A percentile compares a stretch with the other conserved stretches of the same genome.
Conservation (phyloP, 1,140 invertebrate species). For the Colletes latitarsis region DNA sequence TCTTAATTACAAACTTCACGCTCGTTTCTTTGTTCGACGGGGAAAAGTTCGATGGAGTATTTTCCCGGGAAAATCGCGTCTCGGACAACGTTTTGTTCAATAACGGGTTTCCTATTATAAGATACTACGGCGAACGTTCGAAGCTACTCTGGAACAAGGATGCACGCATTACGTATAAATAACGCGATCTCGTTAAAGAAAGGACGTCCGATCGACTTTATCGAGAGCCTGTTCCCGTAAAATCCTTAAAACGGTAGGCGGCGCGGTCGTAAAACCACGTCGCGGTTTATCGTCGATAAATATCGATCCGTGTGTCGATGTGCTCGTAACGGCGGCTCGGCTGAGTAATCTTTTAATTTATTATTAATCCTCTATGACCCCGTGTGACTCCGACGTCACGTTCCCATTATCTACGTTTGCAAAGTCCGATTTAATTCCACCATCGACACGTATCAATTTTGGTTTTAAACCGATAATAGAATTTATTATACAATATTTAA, state of each 20-base stretch:
- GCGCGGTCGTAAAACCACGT: background rate
- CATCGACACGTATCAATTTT: background rate
- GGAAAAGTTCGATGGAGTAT: background rate
- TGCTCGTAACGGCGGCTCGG: background rate
- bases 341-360: background rate
- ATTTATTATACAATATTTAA: too few relatives aligned
- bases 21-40: background rate
- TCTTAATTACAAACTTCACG: background rate
- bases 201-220: background rate
- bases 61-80: background rate
- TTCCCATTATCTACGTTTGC: too few relatives aligned
- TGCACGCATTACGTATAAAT: slow-evolving; percentile 11
- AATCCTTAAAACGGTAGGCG: slow-evolving; percentile 18
- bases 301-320: background rate
- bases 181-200: background rate
- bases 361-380: background rate
- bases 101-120: background rate
- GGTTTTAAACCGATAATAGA: too few relatives aligned
- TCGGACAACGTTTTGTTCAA: background rate
- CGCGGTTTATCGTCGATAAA: slow-evolving; percentile 20
- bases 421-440: background rate
- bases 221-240: background rate
- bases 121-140: background rate
- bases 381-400: too few relatives aligned
- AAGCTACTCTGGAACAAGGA: background rate